These are phyloP conservation scores for Parauchenoglanis ngamensis DNA, from an alignment of 2,797 vertebrate genomes.

Conservation along the genomic window DNA sequence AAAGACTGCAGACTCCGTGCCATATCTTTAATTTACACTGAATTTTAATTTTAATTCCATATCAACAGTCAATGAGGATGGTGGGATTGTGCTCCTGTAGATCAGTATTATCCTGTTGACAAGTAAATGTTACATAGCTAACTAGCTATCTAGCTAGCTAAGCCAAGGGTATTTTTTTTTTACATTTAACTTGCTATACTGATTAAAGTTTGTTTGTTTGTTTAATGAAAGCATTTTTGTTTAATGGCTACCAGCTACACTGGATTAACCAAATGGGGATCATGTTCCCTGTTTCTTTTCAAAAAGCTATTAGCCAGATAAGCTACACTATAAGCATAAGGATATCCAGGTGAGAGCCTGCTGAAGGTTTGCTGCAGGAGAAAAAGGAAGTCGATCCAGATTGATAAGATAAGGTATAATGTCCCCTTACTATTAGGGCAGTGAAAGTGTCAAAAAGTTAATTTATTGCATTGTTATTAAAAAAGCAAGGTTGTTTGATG, in stretches of 20 bases:
- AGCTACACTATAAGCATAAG: neutral
- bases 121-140: neutral
- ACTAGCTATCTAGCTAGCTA: neutral
- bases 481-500: neutral
- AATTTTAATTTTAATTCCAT: neutral
- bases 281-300: neutral
- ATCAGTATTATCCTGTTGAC: neutral
- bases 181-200: neutral
- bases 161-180: too few species aligned
- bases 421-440: neutral
- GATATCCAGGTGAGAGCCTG: neutral
- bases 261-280: neutral
- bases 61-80: neutral
- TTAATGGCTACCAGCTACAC: neutral
- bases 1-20: neutral
- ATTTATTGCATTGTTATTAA: neutral
- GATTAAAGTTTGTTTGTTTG: neutral
- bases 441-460: neutral
- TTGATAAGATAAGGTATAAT: neutral
- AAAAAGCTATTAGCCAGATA: neutral
- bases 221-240: neutral
- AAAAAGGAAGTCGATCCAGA: neutral
- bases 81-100: neutral
- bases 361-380: neutral
- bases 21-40: neutral